Base-by-base conservation (phyloP, 35 echinoderm and acorn worm genomes). In the Chiridota heheva region DNA sequence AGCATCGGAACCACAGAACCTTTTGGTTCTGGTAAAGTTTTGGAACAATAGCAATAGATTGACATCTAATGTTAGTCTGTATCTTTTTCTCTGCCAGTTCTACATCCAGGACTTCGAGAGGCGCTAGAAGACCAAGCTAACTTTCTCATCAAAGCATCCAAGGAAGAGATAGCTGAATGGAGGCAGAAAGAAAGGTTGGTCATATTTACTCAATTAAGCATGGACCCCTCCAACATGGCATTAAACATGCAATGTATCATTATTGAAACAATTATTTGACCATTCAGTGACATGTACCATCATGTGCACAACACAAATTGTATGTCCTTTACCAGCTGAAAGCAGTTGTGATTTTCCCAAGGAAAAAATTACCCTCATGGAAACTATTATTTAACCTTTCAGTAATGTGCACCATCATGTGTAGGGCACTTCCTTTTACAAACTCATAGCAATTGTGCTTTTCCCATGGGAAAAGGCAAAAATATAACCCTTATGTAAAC, bases 111-210 rank as follows among this genome's bases (percentile, higher is more conserved):
- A 41, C 40, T 72, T 15, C 24, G 44, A n/a, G 37, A 42, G 6
- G 36, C 44, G 25, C 20, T 72, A 29, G 40, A 72, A n/a, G 36
- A 45, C 16, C 44, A 44, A 29, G 69, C 20, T 28, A 42, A 46
- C 15, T 15, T 18, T 44, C 49, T 72, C 22, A 13, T 27, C 13
- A 42, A 72, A 6, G 69, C 69, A 42, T 72, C 69, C 17, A 30
- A n/a, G 13, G 69, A 72, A 25, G 69, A 72, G 49, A 72, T 72
- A 28, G 38, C 44, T 28, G 49, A 72, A 42, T 72, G 69, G 69
- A 18, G 49, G 32, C 44, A 72, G 40, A 44, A 72, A 72, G 38
- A 72, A 47, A 72, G 69, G 69, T 72, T 28, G 49, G 6, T 8
- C 13, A 3, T 0, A 31, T 31, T 8, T 28, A 60, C 33, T 13